Evolutionary conservation across 1,140 invertebrate species (phyloP), one percentile per base, ranked within the genome.

Genomic region (Choristoneura fumiferana): DNA sequence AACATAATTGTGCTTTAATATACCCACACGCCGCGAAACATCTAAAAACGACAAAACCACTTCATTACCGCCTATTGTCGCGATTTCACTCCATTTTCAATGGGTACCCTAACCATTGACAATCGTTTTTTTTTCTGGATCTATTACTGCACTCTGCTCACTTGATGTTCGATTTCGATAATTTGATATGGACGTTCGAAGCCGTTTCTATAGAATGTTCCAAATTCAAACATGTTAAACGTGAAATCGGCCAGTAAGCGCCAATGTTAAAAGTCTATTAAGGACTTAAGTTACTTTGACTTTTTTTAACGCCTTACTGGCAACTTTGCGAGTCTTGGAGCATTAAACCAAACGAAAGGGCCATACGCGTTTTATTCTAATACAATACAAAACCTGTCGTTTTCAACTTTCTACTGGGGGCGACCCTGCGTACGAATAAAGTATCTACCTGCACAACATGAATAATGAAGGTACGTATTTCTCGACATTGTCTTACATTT

Each of bases 1-100:
- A 75, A 72, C 71, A 69, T 82, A 82, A 84, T 84, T 79, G 81
- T 74, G 40, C 69, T 73, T 78, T 82, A 84, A 84, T 82, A 80
- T 73, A 73, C 69, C 75, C 76, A 78, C 80, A 75, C 63, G 62
- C 60, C 45, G 39, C 60, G 65, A 63, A 71, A 73, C 63, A 65
- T 43, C 68, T 63, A 71, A 74, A 67, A 73, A 76, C 65, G 75
- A 80, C 71, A 72, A 77, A 74, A 78, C 75, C 75, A 74, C 80
- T 83, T 83, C 80, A 79, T 83, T 83, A 83, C 60, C 58, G 52
- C 13, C 77, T 60, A 83, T 83, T 80, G 80, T 82, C 70, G 69
- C 63, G 66, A 68, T 76, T 78, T 79, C 70, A 71, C 69, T 82
- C 73, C 70, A 80, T 69, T 77, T 82, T 67, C 63, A 78, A 80